These are phyloP conservation scores for Scaptomyza parva DNA, from an alignment of 2,888 invertebrate species.

Conservation along the genomic window DNA sequence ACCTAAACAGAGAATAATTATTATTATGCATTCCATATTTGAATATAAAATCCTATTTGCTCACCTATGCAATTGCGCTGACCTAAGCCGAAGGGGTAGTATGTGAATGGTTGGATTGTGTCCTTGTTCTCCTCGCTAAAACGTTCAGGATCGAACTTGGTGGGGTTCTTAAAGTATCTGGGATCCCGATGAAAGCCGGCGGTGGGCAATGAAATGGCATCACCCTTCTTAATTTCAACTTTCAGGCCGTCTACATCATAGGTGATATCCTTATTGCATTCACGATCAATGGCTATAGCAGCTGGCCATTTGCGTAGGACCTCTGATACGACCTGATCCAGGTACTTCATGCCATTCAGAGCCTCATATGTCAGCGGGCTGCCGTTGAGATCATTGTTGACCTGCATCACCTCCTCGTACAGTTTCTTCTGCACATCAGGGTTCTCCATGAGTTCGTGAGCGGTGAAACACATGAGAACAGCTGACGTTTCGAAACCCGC, in stretches of 20 bases:
- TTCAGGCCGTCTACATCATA: conserved; percentile 72
- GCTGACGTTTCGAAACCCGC: conserved; percentile 86
- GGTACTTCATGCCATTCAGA: conserved; percentile 87
- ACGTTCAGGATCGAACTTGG: conserved; percentile 87
- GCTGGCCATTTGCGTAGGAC: conserved; percentile 86
- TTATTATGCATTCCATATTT: not conserved
- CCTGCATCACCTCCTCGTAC: conserved; percentile 86
- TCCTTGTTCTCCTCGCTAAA: conserved; percentile 87
- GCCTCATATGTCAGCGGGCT: conserved; percentile 86
- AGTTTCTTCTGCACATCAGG: conserved; percentile 87
- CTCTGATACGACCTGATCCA: conserved; percentile 87
- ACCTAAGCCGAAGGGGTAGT: conserved; percentile 87
- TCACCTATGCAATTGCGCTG: conserved; percentile 88
- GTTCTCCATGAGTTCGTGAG: conserved; percentile 87
- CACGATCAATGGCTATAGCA: conserved; percentile 85
- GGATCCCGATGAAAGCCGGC: conserved; percentile 86
- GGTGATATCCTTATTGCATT: conserved; percentile 86
- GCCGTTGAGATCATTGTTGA: conserved; percentile 83
- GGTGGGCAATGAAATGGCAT: conserved; percentile 82
- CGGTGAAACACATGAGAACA: conserved; percentile 85
- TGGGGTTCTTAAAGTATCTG: conserved; percentile 86
- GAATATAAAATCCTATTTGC: not conserved
- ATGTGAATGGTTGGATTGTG: conserved; percentile 85
- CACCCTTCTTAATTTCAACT: conserved; percentile 77
- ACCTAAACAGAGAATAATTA: conserved; percentile 52